Evolutionary conservation across 1,140 invertebrate species (phyloP), one percentile per base, ranked within the genome.

Genomic region (Dinoponera quadriceps): DNA sequence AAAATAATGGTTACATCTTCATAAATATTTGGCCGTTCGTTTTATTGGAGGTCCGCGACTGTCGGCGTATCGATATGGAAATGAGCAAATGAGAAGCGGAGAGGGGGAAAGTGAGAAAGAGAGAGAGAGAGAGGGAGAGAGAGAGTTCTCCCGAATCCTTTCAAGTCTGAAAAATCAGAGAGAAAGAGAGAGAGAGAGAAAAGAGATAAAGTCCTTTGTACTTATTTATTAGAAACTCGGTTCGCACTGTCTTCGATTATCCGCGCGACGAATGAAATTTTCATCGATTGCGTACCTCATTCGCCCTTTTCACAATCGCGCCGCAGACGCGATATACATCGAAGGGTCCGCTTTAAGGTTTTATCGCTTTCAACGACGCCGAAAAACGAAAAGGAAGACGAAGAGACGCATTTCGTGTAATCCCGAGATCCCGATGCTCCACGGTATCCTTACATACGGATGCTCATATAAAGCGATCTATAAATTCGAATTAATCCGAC

Each of bases 1-100:
- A 93, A 93, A 94, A 94, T 94, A 94, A 93, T 91, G 92, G 90
- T 94, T 94, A 94, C 93, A 93, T 94, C 93, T 94, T 94, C 91
- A 94, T 94, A 93, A 94, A 94, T 94, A 94, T 94, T 94, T 93
- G 91, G 80, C 63, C 88, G 85, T 44, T 38, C 66, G 81, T 91
- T 91, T 91, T 89, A 90, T 81, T 85, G 68, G 59, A 81, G 71
- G 54, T 18, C 48, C 65, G 82, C 75, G 90, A 93, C 89, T 91
- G 83, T 88, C 92, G 91, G 93, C 91, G 93, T 93, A 93, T 94
- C 92, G 84, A 85, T 91, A 93, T 92, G 92, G 89, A 93, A 93
- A 94, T 92, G 82, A 91, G 89, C 72, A 11, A 9, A 3, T 44
- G 38, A 27, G 29, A 65, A 18, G 38, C 3, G 27, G 0, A 27